These are phyloP conservation scores for Globia sparganii DNA, from an alignment of 2,888 invertebrate genomes.

Conservation along the genomic window DNA sequence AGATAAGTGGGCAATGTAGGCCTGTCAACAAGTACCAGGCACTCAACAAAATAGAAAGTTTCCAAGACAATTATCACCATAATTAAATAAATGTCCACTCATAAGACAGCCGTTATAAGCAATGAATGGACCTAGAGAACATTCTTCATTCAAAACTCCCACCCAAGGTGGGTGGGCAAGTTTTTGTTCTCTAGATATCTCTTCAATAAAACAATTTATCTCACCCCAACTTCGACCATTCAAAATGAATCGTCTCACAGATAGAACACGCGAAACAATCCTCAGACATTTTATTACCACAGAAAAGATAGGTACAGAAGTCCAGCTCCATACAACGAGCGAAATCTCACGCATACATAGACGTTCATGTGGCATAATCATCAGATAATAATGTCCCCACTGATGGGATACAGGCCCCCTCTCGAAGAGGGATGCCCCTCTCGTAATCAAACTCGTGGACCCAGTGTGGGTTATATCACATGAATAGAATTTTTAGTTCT, in stretches of 20 bases:
- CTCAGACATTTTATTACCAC: slow-evolving; percentile 19
- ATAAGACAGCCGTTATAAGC: too few species aligned
- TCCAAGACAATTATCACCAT: not conserved
- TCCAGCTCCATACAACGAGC: fast-evolving
- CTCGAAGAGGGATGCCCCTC: not conserved
- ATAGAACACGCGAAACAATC: slow-evolving; percentile 35
- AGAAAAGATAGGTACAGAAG: slow-evolving; percentile 23
- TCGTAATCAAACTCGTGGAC: not conserved
- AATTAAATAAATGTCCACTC: too few species aligned
- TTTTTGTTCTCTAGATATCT: too few species aligned
- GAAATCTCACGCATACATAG: not conserved
- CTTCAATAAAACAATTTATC: slow-evolving; percentile 7
- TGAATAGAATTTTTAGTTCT: not conserved
- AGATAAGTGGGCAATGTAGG: not conserved
- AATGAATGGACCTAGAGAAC: not conserved
- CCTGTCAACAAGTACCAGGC: not conserved
- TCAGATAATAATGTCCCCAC: not conserved
- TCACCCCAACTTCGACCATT: slow-evolving; percentile 13
- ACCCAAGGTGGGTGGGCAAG: too few species aligned
- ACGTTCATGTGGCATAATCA: not conserved
- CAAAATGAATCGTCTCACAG: slow-evolving; percentile 32
- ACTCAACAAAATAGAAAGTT: not conserved
- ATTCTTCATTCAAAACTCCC: too few species aligned
- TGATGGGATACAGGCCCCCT: not conserved
- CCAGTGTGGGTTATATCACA: not conserved